phyloP scores from a whole-genome alignment of 2,888 invertebrate species.

The Philopedon plagiatum region DNA sequence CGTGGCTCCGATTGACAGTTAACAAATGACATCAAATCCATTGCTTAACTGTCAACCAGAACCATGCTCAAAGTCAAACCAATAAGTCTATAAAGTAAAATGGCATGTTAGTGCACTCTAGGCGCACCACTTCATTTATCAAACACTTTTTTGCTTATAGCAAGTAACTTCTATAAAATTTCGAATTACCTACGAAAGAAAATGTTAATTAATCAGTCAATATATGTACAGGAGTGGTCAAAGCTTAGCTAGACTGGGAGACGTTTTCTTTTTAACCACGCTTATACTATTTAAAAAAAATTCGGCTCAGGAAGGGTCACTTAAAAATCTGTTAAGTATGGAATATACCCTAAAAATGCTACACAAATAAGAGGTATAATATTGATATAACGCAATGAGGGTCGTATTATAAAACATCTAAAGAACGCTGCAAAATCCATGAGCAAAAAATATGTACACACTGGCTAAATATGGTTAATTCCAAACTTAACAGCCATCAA shows the following conservation, averaged over 20 bases:
- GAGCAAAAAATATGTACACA: neutral
- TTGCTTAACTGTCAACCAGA: no score
- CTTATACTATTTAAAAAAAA: neutral
- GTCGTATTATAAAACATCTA: no score
- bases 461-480: neutral
- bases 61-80: no score
- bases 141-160: neutral
- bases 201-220: constrained; percentile 31
- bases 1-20: no score
- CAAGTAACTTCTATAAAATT: constrained; percentile 28
- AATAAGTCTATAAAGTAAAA: no score
- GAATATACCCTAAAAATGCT: neutral
- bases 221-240: neutral
- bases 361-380: neutral
- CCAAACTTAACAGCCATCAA: constrained; percentile 8
- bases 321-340: neutral
- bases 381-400: no score
- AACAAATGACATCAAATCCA: no score
- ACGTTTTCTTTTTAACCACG: neutral
- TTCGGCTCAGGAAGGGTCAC: neutral
- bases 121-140: no score
- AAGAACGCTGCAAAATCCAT: neutral
- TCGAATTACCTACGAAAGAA: constrained; percentile 23
- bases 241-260: neutral
- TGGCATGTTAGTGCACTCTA: no score